A percentile compares a stretch with the other conserved stretches of the same genome.
Evolutionary conservation across 2,797 vertebrate genomes (phyloP).

Genomic region (Knipowitschia caucasica): DNA sequence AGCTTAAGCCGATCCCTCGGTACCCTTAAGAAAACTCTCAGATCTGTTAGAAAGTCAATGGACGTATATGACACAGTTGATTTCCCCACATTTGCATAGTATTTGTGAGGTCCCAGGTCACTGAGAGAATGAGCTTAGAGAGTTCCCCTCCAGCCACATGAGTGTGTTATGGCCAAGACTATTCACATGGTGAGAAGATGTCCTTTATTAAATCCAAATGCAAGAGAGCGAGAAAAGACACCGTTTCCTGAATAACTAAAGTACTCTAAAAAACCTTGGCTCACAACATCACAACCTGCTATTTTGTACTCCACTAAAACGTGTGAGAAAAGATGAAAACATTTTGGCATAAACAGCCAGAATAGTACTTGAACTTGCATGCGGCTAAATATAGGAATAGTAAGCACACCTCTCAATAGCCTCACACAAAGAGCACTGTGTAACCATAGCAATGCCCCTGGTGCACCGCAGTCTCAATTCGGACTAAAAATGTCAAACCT

Average conservation of each 20-base stretch:
- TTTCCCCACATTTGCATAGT: conserved; percentile 23
- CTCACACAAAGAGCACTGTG: conserved; percentile 36
- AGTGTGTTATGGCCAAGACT: conserved; percentile 46
- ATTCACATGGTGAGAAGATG: conserved; percentile 66
- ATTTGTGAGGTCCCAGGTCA: conserved; percentile 21
- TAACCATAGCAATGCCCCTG: conserved; percentile 57
- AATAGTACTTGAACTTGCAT: conserved; percentile 1
- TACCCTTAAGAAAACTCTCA: conserved; percentile 30
- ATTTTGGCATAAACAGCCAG: neutral
- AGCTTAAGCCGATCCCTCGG: conserved; percentile 23
- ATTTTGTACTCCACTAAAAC: conserved; percentile 44
- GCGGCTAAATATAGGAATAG: conserved; percentile 40
- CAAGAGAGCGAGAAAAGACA: conserved; percentile 52
- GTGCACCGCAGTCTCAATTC: conserved; percentile 43
- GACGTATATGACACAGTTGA: conserved; percentile 12
- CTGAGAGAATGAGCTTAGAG: conserved; percentile 24
- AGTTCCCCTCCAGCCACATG: conserved; percentile 30
- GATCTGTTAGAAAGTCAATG: conserved; percentile 5
- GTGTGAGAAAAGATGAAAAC: conserved; percentile 14
- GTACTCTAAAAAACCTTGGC: conserved; percentile 40
- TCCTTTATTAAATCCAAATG: conserved; percentile 63
- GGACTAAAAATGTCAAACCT: conserved; percentile 56
- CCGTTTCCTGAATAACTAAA: conserved; percentile 43
- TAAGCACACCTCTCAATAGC: conserved; percentile 27
- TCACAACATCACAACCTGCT: conserved; percentile 34